Evolutionary conservation across 2,797 vertebrate species (phyloP).

Genomic region (Pangasius macronema): DNA sequence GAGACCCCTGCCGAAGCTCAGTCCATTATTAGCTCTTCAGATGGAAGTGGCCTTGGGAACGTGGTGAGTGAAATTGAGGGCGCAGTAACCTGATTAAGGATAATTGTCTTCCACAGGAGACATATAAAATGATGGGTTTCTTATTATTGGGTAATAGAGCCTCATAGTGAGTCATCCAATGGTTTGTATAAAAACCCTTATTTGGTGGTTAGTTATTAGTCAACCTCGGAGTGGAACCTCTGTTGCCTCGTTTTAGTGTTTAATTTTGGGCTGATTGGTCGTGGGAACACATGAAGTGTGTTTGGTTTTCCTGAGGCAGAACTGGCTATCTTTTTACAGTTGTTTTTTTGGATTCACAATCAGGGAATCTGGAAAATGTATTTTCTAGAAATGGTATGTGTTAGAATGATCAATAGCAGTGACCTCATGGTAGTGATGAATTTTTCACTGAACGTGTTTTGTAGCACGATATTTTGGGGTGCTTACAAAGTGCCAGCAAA

Average conservation of each 20-base stretch:
- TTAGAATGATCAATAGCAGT: neutral
- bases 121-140: constrained; percentile 50
- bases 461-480: neutral
- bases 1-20: constrained; percentile 34
- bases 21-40: constrained; percentile 51
- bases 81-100: constrained; percentile 58
- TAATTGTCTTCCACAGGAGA: constrained; percentile 66
- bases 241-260: neutral
- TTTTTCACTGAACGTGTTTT: neutral
- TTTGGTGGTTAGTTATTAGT: constrained; percentile 16
- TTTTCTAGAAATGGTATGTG: neutral
- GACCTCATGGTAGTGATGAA: neutral
- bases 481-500: neutral
- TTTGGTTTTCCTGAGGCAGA: neutral
- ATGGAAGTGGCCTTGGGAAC: constrained; percentile 44
- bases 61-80: constrained; percentile 49
- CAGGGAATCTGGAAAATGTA: too few species aligned
- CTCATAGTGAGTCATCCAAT: constrained; percentile 27
- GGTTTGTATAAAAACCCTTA: constrained; percentile 30
- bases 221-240: neutral
- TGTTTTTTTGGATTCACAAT: neutral
- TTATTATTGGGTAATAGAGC: constrained; percentile 49
- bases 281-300: neutral
- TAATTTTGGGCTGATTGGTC: constrained; percentile 2
- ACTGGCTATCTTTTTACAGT: neutral